These are phyloP conservation scores for Drosophila punjabiensis DNA, from an alignment of 1,140 invertebrate species.

Conservation along the genomic window DNA sequence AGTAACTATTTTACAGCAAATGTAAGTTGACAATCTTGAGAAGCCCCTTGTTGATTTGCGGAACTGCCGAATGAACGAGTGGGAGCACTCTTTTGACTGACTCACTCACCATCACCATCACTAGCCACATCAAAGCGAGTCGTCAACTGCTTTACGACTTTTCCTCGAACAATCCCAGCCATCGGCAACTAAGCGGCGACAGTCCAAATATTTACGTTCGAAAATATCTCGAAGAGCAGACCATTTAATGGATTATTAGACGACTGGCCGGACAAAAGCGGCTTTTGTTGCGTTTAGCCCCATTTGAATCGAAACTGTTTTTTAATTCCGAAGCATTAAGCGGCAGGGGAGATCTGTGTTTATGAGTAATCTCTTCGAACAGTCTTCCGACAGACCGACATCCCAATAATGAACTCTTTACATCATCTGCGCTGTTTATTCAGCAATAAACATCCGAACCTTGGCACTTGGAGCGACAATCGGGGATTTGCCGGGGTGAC, in stretches of 20 bases:
- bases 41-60: not conserved
- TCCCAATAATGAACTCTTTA: conserved; percentile 60
- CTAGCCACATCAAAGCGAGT: conserved; percentile 60
- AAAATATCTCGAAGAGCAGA: conserved; percentile 30
- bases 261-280: conserved; percentile 63
- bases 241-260: conserved; percentile 78
- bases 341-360: conserved; percentile 52
- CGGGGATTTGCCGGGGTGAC: conserved; percentile 49
- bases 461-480: conserved; percentile 61
- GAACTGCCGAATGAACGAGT: conserved; percentile 5
- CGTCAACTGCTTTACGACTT: conserved; percentile 63
- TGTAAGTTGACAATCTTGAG: conserved; percentile 23
- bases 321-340: conserved; percentile 49
- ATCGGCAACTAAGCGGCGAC: conserved; percentile 27
- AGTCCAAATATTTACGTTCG: conserved; percentile 72
- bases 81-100: conserved; percentile 30
- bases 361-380: conserved; percentile 39
- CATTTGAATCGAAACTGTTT: conserved; percentile 53
- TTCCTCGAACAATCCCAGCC: conserved; percentile 37
- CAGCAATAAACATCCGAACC: conserved; percentile 31
- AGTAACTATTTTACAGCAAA: conserved; percentile 25
- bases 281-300: conserved; percentile 50
- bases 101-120: conserved; percentile 30
- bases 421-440: conserved; percentile 46
- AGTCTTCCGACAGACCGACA: conserved; percentile 41